Conservation (phyloP, 1,140 invertebrate genomes). For the Drosophila murphyi region DNA sequence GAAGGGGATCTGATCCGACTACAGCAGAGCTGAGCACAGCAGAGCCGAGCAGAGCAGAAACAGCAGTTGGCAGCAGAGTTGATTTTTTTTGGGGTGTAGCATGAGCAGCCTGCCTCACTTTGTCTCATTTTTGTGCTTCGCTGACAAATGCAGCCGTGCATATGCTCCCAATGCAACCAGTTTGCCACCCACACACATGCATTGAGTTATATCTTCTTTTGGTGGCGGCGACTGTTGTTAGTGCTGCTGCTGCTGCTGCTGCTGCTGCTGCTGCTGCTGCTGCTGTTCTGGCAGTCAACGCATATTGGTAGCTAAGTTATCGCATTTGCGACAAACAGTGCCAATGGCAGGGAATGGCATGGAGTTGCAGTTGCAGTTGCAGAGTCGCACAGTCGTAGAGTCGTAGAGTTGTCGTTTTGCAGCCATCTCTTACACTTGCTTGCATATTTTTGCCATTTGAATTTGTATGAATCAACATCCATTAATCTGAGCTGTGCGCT, state of each 20-base stretch:
- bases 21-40: conserved; percentile 2
- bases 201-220: conserved; percentile 61
- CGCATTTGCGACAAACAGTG: conserved; percentile 82
- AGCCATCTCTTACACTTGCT: conserved; percentile 78
- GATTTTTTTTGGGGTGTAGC: conserved; percentile 4
- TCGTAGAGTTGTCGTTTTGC: conserved; percentile 15
- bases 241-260: conserved; percentile 3
- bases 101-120: conserved; percentile 68
- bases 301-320: conserved; percentile 83
- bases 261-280: conserved; percentile 17
- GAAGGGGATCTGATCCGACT: conserved; percentile 33
- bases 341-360: conserved; percentile 34
- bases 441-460: conserved; percentile 83
- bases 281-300: conserved; percentile 68
- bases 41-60: neutral
- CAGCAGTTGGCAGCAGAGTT: conserved; percentile 11
- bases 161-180: conserved; percentile 52
- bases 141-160: conserved; percentile 83
- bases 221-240: conserved; percentile 21
- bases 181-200: conserved; percentile 20
- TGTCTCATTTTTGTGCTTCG: conserved; percentile 83
- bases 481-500: conserved; percentile 74
- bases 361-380: conserved; percentile 50
- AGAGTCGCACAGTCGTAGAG: conserved; percentile 27
- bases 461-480: conserved; percentile 83